Conservation (phyloP, 2,888 invertebrate genomes). For the Mantis religiosa region DNA sequence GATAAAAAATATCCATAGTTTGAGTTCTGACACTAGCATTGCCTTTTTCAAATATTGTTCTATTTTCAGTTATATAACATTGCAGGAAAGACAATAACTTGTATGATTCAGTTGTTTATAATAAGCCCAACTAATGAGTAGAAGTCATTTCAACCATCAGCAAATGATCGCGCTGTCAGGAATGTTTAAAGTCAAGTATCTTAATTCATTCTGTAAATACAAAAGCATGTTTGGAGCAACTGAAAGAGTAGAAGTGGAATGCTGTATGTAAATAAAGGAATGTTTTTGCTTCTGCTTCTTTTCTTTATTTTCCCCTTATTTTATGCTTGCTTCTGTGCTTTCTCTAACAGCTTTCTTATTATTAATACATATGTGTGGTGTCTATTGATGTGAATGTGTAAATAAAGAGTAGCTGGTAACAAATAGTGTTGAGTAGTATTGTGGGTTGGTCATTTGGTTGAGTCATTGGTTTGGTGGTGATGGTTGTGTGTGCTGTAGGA, state of each 20-base stretch:
- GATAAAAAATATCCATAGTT: no score
- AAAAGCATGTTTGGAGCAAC: neutral
- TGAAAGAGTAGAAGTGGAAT: neutral
- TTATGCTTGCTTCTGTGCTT: neutral
- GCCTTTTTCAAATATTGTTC: no score
- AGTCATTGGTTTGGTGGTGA: conserved; percentile 40
- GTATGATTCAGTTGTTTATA: no score
- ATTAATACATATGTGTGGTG: neutral
- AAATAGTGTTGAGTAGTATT: neutral
- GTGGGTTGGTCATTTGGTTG: neutral
- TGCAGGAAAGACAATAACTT: no score
- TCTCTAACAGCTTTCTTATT: neutral
- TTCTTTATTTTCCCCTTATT: neutral
- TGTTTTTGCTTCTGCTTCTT: neutral
- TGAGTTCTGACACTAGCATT: no score
- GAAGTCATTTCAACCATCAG: no score
- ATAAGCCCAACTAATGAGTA: no score
- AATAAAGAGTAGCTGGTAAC: neutral
- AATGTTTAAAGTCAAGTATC: no score
- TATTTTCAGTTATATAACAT: no score
- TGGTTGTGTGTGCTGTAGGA: conserved; percentile 39
- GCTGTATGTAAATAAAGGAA: neutral
- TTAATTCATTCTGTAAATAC: neutral
- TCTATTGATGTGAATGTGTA: neutral
- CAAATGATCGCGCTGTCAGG: no score